These are phyloP conservation scores for Pachymerium ferrugineum DNA, from an alignment of 2,888 invertebrate genomes.

Conservation along the genomic window DNA sequence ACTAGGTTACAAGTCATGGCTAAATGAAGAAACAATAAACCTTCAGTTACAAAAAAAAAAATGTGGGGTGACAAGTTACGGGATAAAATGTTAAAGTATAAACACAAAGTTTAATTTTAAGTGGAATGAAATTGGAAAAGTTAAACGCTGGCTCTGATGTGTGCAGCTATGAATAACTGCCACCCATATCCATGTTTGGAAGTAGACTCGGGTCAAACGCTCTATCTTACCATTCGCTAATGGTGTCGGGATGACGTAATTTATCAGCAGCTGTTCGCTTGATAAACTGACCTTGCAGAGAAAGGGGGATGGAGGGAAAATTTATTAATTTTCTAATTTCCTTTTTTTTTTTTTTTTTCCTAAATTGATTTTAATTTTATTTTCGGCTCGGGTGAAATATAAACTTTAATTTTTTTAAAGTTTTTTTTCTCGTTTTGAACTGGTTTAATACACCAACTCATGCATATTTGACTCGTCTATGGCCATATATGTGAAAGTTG, in stretches of 20 bases:
- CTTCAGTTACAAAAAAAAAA: too few relatives aligned
- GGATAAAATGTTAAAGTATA: too few relatives aligned
- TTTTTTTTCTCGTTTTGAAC: not conserved
- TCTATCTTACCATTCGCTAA: not conserved
- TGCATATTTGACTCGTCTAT: conserved; percentile 1
- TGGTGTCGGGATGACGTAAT: not conserved
- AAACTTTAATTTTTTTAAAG: not conserved
- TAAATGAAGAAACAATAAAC: too few relatives aligned
- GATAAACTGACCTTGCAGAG: too few relatives aligned
- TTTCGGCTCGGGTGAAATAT: not conserved
- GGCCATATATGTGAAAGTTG: conserved; percentile 14
- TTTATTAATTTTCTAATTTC: not conserved
- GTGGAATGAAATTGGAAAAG: not conserved
- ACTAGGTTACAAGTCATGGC: too few relatives aligned
- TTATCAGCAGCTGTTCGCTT: not conserved
- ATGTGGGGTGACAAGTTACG: too few relatives aligned
- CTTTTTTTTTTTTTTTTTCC: not conserved
- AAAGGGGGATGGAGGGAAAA: not conserved
- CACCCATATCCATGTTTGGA: not conserved
- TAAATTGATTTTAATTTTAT: too few relatives aligned
- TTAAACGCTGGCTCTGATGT: not conserved
- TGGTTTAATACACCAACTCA: not conserved
- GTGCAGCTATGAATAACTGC: conserved; percentile 3
- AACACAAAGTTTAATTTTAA: too few relatives aligned
- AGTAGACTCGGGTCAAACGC: not conserved